Conservation (phyloP, 2,888 invertebrate species). For the Drosophila conformis region DNA sequence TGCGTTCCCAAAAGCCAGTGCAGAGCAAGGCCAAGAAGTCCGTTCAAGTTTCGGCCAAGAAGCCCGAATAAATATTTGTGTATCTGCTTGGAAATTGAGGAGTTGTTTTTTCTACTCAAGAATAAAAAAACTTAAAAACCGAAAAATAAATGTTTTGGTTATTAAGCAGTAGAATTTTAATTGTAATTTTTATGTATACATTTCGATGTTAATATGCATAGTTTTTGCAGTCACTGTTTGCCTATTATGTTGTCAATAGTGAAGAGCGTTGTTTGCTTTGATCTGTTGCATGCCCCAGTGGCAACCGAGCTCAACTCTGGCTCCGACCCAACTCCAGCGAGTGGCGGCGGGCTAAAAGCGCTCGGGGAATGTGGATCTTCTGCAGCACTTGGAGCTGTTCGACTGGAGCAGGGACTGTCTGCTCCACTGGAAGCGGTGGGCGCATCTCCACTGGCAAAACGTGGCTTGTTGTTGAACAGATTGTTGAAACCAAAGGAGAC, state of each 20-base stretch:
- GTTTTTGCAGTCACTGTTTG: constrained; percentile 71
- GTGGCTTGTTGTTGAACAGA: constrained; percentile 72
- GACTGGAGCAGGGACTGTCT: constrained; percentile 57
- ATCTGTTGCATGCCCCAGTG: constrained; percentile 37
- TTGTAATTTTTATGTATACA: neutral
- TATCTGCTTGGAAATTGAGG: constrained; percentile 48
- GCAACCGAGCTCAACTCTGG: constrained; percentile 1
- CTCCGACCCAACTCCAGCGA: neutral
- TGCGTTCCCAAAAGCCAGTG: constrained; percentile 95
- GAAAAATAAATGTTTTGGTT: constrained; percentile 28
- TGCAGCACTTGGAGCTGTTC: constrained; percentile 39
- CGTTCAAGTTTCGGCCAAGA: constrained; percentile 87
- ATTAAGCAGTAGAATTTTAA: constrained; percentile 12
- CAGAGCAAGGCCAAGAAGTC: constrained; percentile 92
- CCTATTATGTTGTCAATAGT: constrained; percentile 84
- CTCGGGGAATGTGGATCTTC: constrained; percentile 78
- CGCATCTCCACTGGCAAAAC: constrained; percentile 27
- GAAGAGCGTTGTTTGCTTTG: constrained; percentile 75
- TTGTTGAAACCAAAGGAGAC: constrained; percentile 84
- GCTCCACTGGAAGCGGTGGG: constrained; percentile 1
- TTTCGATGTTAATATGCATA: neutral
- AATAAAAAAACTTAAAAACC: constrained; percentile 65
- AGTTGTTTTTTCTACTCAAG: constrained; percentile 74
- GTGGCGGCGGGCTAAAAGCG: constrained; percentile 73
- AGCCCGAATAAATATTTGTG: constrained; percentile 89